Evolutionary conservation across 2,113 vertebrate genomes (phyloP).

Genomic region (Synchiropus splendidus): DNA sequence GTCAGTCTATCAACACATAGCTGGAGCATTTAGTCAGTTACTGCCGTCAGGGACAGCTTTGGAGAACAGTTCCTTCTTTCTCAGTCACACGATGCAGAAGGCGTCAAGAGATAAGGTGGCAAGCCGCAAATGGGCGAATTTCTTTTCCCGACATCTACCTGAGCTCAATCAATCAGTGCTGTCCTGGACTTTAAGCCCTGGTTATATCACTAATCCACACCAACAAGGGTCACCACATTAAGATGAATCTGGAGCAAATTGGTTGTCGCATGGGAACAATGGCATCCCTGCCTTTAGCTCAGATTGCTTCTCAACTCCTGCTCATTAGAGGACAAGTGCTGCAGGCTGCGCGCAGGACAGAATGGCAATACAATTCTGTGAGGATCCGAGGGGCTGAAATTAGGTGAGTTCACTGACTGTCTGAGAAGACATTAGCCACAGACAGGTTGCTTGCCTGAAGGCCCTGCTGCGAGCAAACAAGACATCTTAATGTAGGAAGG

Average conservation of each 20-base stretch:
- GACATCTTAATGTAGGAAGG: conserved; percentile 4
- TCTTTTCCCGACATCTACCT: conserved; percentile 21
- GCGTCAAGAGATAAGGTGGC: conserved; percentile 12
- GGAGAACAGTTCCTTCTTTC: conserved; percentile 11
- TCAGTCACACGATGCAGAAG: conserved; percentile 3
- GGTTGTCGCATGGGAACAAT: conserved; percentile 44
- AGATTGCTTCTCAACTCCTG: conserved; percentile 49
- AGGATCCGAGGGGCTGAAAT: conserved; percentile 20
- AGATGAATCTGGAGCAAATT: conserved; percentile 53
- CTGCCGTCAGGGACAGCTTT: conserved; percentile 9
- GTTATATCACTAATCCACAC: conserved; percentile 42
- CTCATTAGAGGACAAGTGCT: conserved; percentile 49
- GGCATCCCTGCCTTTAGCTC: conserved; percentile 10
- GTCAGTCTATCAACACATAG: conserved; percentile 28
- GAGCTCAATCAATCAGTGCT: conserved; percentile 49
- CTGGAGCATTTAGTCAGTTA: conserved; percentile 23
- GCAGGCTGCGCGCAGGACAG: conserved; percentile 26
- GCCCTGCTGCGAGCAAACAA: conserved; percentile 14
- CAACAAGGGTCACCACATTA: conserved; percentile 40
- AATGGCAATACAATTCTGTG: conserved; percentile 34
- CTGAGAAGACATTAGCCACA: conserved; percentile 15
- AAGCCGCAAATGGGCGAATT: conserved; percentile 31
- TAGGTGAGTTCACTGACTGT: conserved; percentile 16
- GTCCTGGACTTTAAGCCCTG: conserved; percentile 29
- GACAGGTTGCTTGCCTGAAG: conserved; percentile 1